Evolutionary conservation across 1,140 invertebrate genomes (phyloP).

Genomic region (Hormaphis cornu): DNA sequence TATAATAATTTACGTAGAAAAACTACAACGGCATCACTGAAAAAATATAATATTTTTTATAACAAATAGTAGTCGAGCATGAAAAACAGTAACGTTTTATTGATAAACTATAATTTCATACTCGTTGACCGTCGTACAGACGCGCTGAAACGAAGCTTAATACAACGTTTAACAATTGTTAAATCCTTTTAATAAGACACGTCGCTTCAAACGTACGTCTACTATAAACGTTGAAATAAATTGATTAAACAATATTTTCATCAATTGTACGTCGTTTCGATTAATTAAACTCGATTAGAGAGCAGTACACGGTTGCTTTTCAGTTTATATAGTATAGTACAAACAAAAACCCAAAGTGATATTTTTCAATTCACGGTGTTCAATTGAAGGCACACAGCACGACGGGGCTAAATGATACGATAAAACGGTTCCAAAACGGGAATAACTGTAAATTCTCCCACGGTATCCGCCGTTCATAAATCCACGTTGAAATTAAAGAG

Average conservation of each 20-base stretch:
- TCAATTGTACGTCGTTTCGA: conserved; percentile 13
- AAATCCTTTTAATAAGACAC: not conserved
- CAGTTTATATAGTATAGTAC: conserved; percentile 1
- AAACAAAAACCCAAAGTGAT: not conserved
- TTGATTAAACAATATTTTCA: not conserved
- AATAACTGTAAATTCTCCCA: not conserved
- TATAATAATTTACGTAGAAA: too few species aligned
- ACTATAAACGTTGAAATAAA: not conserved
- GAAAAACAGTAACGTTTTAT: too few species aligned
- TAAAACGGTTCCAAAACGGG: not conserved
- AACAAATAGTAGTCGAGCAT: too few species aligned
- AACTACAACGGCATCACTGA: too few species aligned
- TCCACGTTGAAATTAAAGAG: not conserved
- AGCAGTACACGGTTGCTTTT: not conserved
- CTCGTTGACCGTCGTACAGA: too few species aligned
- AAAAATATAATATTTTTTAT: too few species aligned
- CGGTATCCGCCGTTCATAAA: too few species aligned
- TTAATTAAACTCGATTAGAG: conserved; percentile 13
- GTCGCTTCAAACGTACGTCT: not conserved
- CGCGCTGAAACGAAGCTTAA: not conserved
- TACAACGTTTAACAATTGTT: too few species aligned
- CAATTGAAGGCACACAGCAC: too few species aligned
- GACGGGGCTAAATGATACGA: not conserved
- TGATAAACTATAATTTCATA: too few species aligned
- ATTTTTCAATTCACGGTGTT: not conserved